A percentile compares a stretch with the other conserved stretches of the same genome.
These are phyloP conservation scores for Danio jaintianensis DNA, from an alignment of 2,797 vertebrate genomes.

Conservation along the genomic window DNA sequence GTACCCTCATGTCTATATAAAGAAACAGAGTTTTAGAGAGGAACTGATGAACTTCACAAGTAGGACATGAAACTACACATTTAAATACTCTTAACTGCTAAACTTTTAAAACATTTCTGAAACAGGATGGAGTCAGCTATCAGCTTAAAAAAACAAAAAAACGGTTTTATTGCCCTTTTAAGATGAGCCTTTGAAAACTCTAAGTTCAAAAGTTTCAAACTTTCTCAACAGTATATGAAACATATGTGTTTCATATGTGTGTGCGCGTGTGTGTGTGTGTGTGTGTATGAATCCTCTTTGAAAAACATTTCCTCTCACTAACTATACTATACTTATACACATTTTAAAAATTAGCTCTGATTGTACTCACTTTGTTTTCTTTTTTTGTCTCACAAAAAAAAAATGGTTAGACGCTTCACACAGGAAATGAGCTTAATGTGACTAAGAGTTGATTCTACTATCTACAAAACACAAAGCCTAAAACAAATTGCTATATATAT, in stretches of 20 bases:
- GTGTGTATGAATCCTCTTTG: no score
- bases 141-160: no score
- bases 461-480: neutral
- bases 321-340: neutral
- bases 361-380: constrained; percentile 16
- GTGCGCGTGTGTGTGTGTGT: no score
- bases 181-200: constrained; percentile 17
- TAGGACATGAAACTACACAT: constrained; percentile 43
- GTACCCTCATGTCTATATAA: constrained; percentile 38
- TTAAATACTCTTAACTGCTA: constrained; percentile 14
- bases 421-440: constrained; percentile 52
- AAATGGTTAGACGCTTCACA: constrained; percentile 38
- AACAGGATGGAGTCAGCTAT: neutral
- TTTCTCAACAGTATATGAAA: neutral
- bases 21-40: constrained; percentile 35
- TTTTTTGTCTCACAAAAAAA: constrained; percentile 30
- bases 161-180: neutral
- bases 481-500: neutral
- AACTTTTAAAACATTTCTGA: constrained; percentile 23
- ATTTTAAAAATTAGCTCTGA: constrained; percentile 28
- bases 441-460: constrained; percentile 29
- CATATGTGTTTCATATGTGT: no score
- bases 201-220: constrained; percentile 20
- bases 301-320: no score
- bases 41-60: constrained; percentile 28